Conservation (phyloP, 2,888 invertebrate species). For the Dasysyrphus albostriatus region DNA sequence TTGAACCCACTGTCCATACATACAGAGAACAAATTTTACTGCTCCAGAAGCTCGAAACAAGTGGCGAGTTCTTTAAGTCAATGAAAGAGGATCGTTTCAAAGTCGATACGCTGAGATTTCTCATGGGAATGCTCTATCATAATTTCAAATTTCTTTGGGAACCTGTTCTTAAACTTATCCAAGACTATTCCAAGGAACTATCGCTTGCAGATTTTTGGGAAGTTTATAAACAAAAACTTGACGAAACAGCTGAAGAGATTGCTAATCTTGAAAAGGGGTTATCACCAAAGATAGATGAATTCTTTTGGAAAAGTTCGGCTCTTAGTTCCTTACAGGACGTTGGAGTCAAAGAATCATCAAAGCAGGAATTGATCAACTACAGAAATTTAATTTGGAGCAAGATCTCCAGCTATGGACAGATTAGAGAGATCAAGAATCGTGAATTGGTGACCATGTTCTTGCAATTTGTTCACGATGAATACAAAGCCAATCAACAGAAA, state of each 20-base stretch:
- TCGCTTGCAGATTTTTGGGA: conserved; percentile 89
- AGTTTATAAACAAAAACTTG: conserved; percentile 87
- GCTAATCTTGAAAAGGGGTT: conserved; percentile 79
- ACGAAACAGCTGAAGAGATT: conserved; percentile 85
- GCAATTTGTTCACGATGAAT: conserved; percentile 88
- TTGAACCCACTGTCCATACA: conserved; percentile 89
- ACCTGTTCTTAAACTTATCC: conserved; percentile 90
- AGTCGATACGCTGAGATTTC: conserved; percentile 89
- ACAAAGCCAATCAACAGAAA: conserved; percentile 86
- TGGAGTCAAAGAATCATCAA: conserved; percentile 32
- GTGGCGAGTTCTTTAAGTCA: conserved; percentile 85
- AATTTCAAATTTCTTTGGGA: conserved; percentile 97
- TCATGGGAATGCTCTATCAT: conserved; percentile 92
- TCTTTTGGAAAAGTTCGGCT: conserved; percentile 71
- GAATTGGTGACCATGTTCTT: conserved; percentile 92
- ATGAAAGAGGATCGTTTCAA: conserved; percentile 86
- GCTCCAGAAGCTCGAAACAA: conserved; percentile 89
- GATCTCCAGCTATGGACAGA: conserved; percentile 89
- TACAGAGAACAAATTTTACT: conserved; percentile 91
- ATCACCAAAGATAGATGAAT: neutral
- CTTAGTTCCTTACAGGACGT: conserved; percentile 74
- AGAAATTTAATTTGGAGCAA: conserved; percentile 92
- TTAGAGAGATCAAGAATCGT: conserved; percentile 92
- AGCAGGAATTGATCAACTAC: conserved; percentile 86
- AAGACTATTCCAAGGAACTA: conserved; percentile 88